Evolutionary conservation across 1,140 invertebrate genomes (phyloP).

Genomic region (Periplaneta americana): DNA sequence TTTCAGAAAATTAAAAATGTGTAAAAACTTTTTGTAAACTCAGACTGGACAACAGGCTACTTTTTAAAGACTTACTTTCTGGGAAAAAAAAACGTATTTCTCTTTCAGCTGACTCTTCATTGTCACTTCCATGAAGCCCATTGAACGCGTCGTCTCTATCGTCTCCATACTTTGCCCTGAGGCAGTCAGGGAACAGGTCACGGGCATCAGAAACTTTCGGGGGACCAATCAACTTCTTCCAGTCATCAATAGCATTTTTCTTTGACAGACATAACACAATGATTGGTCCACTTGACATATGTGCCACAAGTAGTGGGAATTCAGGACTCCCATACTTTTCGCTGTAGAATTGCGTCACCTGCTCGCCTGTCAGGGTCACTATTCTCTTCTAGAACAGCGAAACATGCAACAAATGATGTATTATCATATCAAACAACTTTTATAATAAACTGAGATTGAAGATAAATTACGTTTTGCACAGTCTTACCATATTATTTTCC

Average conservation of each 20-base stretch:
- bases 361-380: constrained; percentile 67
- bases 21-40: too few relatives aligned
- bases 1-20: too few relatives aligned
- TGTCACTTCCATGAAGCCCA: constrained; percentile 77
- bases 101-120: constrained; percentile 57
- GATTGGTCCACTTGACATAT: constrained; percentile 69
- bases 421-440: too few relatives aligned
- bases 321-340: constrained; percentile 63
- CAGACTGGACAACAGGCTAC: too few relatives aligned
- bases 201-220: constrained; percentile 52
- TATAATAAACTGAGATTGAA: too few relatives aligned
- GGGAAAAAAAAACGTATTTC: constrained; percentile 91
- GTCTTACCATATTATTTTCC: too few relatives aligned
- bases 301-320: constrained; percentile 67
- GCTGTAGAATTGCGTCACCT: constrained; percentile 74
- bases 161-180: constrained; percentile 64
- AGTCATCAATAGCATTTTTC: constrained; percentile 59
- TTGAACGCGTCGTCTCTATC: constrained; percentile 59
- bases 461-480: too few relatives aligned
- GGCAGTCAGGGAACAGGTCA: constrained; percentile 63
- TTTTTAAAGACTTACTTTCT: constrained; percentile 64
- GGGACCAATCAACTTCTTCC: constrained; percentile 65
- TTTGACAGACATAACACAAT: constrained; percentile 62
- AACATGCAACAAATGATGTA: not conserved
- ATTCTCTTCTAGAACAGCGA: constrained; percentile 49